These are phyloP conservation scores for Tyria jacobaeae DNA, from an alignment of 2,888 invertebrate species.

Conservation along the genomic window DNA sequence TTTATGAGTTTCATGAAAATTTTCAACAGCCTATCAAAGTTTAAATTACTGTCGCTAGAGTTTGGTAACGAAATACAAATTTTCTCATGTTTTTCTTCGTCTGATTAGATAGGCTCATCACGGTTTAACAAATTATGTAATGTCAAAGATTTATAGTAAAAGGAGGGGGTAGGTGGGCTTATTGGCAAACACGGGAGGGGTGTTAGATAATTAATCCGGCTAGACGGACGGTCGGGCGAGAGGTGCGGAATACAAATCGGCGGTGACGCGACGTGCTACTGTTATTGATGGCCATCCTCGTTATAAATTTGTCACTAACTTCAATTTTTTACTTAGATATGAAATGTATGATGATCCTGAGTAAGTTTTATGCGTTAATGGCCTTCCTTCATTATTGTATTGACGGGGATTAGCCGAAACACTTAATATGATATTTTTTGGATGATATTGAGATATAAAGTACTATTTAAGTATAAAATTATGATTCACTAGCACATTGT, in stretches of 20 bases:
- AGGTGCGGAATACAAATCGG: slow-evolving; percentile 81
- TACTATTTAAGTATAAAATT: background rate
- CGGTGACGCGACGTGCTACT: slow-evolving; percentile 53
- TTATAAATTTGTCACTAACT: slow-evolving; percentile 39
- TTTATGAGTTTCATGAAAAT: slow-evolving; percentile 47
- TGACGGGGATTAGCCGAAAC: background rate
- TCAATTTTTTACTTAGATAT: slow-evolving; percentile 27
- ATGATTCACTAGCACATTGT: background rate
- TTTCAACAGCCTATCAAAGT: slow-evolving; percentile 47
- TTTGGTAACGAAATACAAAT: slow-evolving; percentile 34
- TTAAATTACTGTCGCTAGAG: slow-evolving; percentile 51
- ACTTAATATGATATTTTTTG: background rate
- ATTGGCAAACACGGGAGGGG: slow-evolving; percentile 83
- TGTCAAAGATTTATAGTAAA: slow-evolving; percentile 70
- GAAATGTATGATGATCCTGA: slow-evolving; percentile 15
- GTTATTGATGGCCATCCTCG: slow-evolving; percentile 48
- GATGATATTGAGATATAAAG: background rate
- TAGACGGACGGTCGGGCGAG: slow-evolving; percentile 73
- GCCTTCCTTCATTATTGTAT: slow-evolving; percentile 4
- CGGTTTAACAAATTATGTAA: slow-evolving; percentile 46
- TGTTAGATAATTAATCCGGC: slow-evolving; percentile 83
- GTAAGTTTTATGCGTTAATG: slow-evolving; percentile 4
- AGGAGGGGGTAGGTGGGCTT: slow-evolving; percentile 71
- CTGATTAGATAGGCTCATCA: slow-evolving; percentile 45
- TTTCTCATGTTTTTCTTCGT: slow-evolving; percentile 20